Evolutionary conservation across 2,888 invertebrate genomes (phyloP), one percentile per base, ranked within the genome.

Genomic region (Apamea crenata): DNA sequence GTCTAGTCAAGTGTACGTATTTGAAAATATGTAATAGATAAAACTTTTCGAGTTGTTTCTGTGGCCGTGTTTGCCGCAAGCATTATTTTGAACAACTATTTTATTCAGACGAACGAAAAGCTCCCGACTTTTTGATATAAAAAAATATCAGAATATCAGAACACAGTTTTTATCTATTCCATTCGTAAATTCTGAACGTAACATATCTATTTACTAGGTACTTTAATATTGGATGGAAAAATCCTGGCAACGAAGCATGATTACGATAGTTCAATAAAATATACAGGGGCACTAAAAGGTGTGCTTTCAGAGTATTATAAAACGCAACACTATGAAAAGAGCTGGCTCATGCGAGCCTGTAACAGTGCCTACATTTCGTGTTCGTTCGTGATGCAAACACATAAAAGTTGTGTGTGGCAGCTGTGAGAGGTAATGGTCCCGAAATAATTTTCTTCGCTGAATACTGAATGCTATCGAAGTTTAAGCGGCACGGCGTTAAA

Each of bases 371-470:
- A 86, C 84, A 84, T 83, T 89, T 84, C 87, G 75, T 82, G 82
- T 71, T 82, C 82, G 87, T 89, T 85, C 84, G 88, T 90, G 90
- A 91, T 90, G 91, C 91, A 90, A 91, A 91, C 91, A 90, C 88
- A 91, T 91, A 92, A 91, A 92, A 91, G 91, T 93, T 89, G 89
- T 90, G 89, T 91, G 92, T 90, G 92, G 91, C 94, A 94, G 93
- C 93, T 95, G 95, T 87, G 92, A 88, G 92, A 90, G 93, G 93
- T 95, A 95, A 95, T 95, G 95, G 93, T 84, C 90, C 91, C 85
- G 94, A 94, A 93, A 93, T 95, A 94, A 94, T 95, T 93, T 92
- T 92, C 92, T 91, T 90, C 88, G 84, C 88, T 91, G 92, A 92
- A 92, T 92, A 91, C 91, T 90, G 91, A 92, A 92, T 91, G 90